phyloP scores from a whole-genome alignment of 2,888 invertebrate genomes.

The Polydrusus pterygomalis region DNA sequence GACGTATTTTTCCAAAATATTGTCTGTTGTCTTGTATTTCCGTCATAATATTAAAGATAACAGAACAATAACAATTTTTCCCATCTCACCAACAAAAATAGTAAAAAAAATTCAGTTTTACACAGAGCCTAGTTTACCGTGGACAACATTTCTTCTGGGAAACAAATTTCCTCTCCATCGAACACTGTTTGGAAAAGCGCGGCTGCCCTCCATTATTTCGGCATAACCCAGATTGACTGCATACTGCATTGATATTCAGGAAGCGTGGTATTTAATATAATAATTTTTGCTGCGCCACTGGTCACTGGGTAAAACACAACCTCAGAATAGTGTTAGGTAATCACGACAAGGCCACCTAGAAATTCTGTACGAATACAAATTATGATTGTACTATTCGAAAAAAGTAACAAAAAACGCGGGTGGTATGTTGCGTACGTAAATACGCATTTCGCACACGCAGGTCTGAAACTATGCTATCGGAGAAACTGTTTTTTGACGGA shows the following conservation, averaged over 20 bases:
- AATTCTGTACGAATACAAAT: slow-evolving; percentile 28
- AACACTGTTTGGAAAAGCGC: too few relatives aligned
- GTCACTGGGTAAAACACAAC: not conserved
- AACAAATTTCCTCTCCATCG: too few relatives aligned
- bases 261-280: too few relatives aligned
- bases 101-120: too few relatives aligned
- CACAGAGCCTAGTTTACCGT: too few relatives aligned
- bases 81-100: too few relatives aligned
- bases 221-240: too few relatives aligned
- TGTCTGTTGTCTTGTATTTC: not conserved
- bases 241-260: too few relatives aligned
- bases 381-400: not conserved
- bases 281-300: too few relatives aligned
- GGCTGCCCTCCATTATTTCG: too few relatives aligned
- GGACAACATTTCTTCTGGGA: too few relatives aligned
- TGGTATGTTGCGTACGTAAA: not conserved
- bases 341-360: slow-evolving; percentile 25
- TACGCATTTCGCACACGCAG: slow-evolving; percentile 21
- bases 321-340: slow-evolving; percentile 10
- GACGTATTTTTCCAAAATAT: not conserved
- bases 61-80: too few relatives aligned
- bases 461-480: slow-evolving; percentile 2
- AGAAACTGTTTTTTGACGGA: not conserved
- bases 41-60: not conserved
- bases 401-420: slow-evolving; percentile 23